These are phyloP conservation scores for Mycteria americana DNA, from an alignment of 2,797 vertebrate species.

Conservation along the genomic window DNA sequence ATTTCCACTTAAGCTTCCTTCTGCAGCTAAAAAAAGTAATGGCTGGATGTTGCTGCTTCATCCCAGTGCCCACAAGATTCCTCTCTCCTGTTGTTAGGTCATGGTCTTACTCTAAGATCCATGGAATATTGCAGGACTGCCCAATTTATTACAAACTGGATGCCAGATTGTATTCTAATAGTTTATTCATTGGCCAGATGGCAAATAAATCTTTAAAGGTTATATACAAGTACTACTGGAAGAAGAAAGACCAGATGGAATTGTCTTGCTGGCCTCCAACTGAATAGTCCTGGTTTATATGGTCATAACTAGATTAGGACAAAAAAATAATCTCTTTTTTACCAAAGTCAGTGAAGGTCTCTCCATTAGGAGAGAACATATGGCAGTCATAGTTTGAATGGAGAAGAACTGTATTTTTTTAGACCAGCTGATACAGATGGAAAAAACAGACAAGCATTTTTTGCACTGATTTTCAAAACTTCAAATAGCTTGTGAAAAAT, in stretches of 20 bases:
- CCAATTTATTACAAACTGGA: neutral
- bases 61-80: neutral
- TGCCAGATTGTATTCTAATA: neutral
- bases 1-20: neutral
- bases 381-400: neutral
- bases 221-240: neutral
- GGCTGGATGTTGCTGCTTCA: neutral
- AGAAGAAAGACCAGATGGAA: neutral
- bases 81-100: neutral
- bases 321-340: neutral
- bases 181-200: neutral
- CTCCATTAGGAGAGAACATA: neutral
- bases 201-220: neutral
- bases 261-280: neutral
- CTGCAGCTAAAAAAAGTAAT: neutral
- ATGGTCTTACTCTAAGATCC: neutral
- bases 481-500: neutral
- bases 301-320: neutral
- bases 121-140: neutral
- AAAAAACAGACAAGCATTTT: neutral
- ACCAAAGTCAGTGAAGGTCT: neutral
- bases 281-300: neutral
- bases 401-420: neutral
- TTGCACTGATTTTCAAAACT: neutral
- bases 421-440: neutral